Evolutionary conservation across 2,113 vertebrate genomes (phyloP).

Genomic region (Epinephelus cyanopodus): DNA sequence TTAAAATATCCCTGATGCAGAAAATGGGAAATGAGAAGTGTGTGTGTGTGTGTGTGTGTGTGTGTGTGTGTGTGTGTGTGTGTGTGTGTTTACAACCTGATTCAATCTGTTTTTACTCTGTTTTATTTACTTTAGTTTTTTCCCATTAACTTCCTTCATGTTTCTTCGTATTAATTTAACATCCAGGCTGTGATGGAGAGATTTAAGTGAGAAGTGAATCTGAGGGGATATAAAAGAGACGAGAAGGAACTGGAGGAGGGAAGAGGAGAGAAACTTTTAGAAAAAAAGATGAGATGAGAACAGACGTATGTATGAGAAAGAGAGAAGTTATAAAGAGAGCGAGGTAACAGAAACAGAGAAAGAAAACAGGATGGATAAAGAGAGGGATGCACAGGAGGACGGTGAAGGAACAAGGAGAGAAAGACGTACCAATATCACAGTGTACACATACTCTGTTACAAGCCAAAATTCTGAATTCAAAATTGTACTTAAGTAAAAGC

Average conservation of each 20-base stretch:
- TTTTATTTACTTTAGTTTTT: slow-evolving; percentile 8
- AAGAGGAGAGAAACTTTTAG: not conserved
- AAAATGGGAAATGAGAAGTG: slow-evolving; percentile 19
- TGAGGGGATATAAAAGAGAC: not conserved
- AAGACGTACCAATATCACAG: too few species aligned
- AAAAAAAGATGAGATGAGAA: too few species aligned
- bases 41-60: slow-evolving; percentile 6
- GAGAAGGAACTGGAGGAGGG: too few species aligned
- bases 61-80: not conserved
- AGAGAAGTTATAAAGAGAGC: too few species aligned
- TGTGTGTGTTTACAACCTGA: not conserved
- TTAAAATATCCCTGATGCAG: slow-evolving; percentile 29
- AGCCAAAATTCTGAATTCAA: too few species aligned
- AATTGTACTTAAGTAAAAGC: too few species aligned
- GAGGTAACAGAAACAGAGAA: not conserved
- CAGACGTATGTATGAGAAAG: not conserved
- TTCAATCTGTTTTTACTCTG: not conserved
- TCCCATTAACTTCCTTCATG: not conserved
- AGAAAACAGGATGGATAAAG: not conserved
- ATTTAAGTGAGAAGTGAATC: not conserved
- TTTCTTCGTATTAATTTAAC: not conserved
- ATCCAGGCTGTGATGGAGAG: not conserved
- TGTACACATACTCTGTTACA: too few species aligned
- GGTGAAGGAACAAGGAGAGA: not conserved
- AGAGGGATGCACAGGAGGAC: too few species aligned